These are phyloP conservation scores for Gonioctena quinquepunctata DNA, from an alignment of 1,140 invertebrate species.

Conservation along the genomic window DNA sequence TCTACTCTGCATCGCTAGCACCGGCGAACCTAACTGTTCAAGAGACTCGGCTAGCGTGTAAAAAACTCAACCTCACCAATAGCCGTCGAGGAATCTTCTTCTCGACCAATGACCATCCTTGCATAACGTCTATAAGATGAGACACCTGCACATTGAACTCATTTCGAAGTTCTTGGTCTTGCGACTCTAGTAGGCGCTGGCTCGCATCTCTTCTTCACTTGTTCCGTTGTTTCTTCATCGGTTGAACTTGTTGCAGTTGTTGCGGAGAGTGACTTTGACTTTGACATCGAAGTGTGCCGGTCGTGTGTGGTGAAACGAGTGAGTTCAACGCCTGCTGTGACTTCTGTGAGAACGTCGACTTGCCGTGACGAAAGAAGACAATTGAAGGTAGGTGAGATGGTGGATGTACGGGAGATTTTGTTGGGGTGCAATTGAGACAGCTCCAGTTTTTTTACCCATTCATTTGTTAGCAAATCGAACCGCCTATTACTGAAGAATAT, in stretches of 20 bases:
- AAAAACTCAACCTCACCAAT: slow-evolving; percentile 37
- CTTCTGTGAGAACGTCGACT: not conserved
- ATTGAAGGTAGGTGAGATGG: slow-evolving; percentile 7
- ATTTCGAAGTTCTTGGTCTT: slow-evolving; percentile 34
- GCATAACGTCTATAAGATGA: slow-evolving; percentile 46
- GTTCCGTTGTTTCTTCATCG: not conserved
- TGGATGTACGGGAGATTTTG: no score
- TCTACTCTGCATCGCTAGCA: not conserved
- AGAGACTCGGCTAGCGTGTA: slow-evolving; percentile 32
- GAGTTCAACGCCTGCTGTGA: slow-evolving; percentile 33
- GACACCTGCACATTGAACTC: slow-evolving; percentile 44
- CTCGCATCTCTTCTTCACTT: not conserved
- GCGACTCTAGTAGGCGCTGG: not conserved
- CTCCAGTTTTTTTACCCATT: no score
- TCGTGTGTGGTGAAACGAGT: slow-evolving; percentile 28
- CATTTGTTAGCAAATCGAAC: no score
- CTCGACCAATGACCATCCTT: slow-evolving; percentile 41
- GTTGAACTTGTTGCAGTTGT: slow-evolving; percentile 6
- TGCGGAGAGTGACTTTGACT: slow-evolving; percentile 21
- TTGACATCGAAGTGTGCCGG: slow-evolving; percentile 23
- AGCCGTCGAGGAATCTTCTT: slow-evolving; percentile 35
- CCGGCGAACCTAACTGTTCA: slow-evolving; percentile 37
- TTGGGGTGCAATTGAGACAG: no score
- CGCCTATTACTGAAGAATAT: no score
- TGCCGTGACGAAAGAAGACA: no score